Conservation (phyloP, 1,140 invertebrate species). For the Heliothis virescens region DNA sequence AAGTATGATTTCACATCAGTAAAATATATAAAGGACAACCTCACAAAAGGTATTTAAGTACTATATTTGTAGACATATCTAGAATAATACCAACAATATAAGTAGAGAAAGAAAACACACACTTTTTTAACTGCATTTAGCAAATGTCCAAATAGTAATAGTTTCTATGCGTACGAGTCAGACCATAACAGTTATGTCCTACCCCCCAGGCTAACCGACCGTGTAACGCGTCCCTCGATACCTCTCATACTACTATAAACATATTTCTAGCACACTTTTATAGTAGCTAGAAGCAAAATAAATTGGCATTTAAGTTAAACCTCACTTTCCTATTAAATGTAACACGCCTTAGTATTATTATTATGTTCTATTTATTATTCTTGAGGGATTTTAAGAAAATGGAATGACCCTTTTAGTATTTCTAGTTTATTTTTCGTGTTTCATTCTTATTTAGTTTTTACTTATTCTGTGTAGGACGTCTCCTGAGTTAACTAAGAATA, state of each 20-base stretch:
- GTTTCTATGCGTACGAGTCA: not conserved
- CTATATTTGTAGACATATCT: not conserved
- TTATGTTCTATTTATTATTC: not conserved
- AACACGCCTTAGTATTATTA: not conserved
- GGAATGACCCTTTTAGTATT: not conserved
- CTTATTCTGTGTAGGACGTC: no score
- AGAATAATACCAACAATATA: not conserved
- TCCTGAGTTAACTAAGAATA: no score
- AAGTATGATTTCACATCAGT: no score
- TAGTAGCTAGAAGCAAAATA: not conserved
- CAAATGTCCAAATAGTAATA: not conserved
- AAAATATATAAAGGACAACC: no score
- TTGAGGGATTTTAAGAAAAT: not conserved
- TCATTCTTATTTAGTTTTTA: no score
- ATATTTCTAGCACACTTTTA: constrained; percentile 11
- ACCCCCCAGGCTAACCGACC: not conserved
- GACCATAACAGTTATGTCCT: not conserved
- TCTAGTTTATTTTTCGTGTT: not conserved
- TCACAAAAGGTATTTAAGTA: no score
- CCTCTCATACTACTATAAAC: not conserved
- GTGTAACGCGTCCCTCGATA: not conserved
- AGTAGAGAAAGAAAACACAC: no score
- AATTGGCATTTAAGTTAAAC: constrained; percentile 10
- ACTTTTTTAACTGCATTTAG: not conserved
- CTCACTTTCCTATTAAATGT: not conserved